Conservation (phyloP, 2,797 vertebrate genomes). For the Thaleichthys pacificus region DNA sequence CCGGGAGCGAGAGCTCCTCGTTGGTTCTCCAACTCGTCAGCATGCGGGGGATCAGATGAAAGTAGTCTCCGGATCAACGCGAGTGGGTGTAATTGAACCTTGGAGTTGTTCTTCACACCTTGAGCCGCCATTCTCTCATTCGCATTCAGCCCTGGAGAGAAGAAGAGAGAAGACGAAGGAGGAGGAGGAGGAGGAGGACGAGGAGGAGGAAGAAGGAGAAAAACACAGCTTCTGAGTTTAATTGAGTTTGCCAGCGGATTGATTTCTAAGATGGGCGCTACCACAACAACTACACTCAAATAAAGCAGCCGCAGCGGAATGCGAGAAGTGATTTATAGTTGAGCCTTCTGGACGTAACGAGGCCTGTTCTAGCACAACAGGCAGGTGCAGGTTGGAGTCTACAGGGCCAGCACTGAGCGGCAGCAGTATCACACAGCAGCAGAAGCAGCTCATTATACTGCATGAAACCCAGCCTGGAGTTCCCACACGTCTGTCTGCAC, state of each 20-base stretch:
- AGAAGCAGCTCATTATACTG: background rate
- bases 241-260: constrained; percentile 45
- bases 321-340: constrained; percentile 45
- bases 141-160: background rate
- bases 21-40: background rate
- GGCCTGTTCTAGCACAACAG: constrained; percentile 37
- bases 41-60: constrained; percentile 24
- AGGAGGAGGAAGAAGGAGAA: background rate
- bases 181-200: background rate
- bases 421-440: background rate
- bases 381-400: constrained; percentile 24
- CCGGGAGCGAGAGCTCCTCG: constrained; percentile 9
- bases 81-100: constrained; percentile 26
- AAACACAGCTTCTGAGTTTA: constrained; percentile 21
- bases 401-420: background rate
- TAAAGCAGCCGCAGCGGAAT: constrained; percentile 29
- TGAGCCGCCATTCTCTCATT: constrained; percentile 4
- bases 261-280: constrained; percentile 21
- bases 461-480: background rate
- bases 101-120: constrained; percentile 2
- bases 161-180: background rate
- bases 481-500: background rate
- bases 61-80: constrained; percentile 3
- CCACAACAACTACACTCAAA: constrained; percentile 7
- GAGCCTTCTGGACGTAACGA: constrained; percentile 21